Evolutionary conservation across 2,888 invertebrate genomes (phyloP), one percentile per base, ranked within the genome.

Genomic region (Octodonta nipae): DNA sequence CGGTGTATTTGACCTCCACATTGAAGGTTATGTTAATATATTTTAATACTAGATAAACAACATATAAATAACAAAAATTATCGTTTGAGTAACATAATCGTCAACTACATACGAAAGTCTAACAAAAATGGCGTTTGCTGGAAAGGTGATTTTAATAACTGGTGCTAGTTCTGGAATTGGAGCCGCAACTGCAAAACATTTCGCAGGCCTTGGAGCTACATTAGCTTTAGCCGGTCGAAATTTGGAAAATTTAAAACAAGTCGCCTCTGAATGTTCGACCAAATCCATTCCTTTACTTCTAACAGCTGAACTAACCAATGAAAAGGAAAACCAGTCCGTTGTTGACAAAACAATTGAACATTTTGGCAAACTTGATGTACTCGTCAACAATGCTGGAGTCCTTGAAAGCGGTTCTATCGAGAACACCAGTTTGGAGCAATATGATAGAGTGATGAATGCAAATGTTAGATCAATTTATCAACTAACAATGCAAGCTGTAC

Each of bases 151-250:
- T 7, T 61, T 81, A 30, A 71, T 81, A 42, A 80, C 81, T 26
- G 86, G 87, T 30, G 84, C 85, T 1, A 85, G 84, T 58, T 84
- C 84, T 11, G 87, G 87, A 4, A 87, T 88, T 41, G 88, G 88
- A 3, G 78, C 79, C 25, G 81, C 80, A 5, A 81, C 86, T 5
- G 85, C 87, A 1, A 63, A 82, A 38, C 75, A 78, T 46, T 70
- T 88, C 43, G 76, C 84, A 2, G 70, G 71, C 48, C 65, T 80
- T 22, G 86, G 85, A 13, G 85, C 84, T 1, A 71, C 69, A 35
- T 58, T 88, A n/a, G 75, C 80, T 13, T 70, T 71, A 52, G 76
- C 67, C 55, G 86, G 71, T 62, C 68, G 86, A 47, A 83, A 83
- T 54, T 57, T 65, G 28, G 70, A 72, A 3, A 82, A 80, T 46